These are phyloP conservation scores for Pasiphila rectangulata DNA, from an alignment of 2,888 invertebrate genomes.

Conservation along the genomic window DNA sequence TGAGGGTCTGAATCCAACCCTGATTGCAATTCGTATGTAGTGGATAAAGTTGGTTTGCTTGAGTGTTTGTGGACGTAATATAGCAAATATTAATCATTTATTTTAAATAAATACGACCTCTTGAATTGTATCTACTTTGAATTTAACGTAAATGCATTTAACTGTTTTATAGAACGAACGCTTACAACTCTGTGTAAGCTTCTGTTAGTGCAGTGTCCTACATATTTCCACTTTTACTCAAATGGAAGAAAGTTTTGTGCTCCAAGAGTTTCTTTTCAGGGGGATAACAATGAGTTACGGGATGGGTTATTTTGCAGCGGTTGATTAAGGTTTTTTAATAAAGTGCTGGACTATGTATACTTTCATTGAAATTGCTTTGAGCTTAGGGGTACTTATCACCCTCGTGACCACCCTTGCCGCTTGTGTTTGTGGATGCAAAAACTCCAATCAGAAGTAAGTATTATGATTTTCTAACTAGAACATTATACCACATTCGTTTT, in stretches of 20 bases:
- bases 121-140: neutral
- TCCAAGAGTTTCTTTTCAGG: constrained; percentile 55
- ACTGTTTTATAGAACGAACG: neutral
- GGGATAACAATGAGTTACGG: constrained; percentile 57
- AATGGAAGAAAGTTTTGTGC: constrained; percentile 74
- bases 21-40: too few species aligned
- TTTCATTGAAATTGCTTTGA: constrained; percentile 66
- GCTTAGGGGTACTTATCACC: constrained; percentile 69
- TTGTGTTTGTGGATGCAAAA: constrained; percentile 88
- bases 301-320: constrained; percentile 51
- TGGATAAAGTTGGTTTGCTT: too few species aligned
- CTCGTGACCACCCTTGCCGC: constrained; percentile 80
- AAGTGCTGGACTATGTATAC: constrained; percentile 71
- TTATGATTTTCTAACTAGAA: neutral
- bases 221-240: constrained; percentile 64
- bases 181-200: constrained; percentile 42
- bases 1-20: too few species aligned
- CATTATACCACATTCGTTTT: neutral
- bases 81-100: neutral
- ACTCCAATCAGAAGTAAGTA: constrained; percentile 87
- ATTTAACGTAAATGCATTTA: neutral
- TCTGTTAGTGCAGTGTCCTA: constrained; percentile 66
- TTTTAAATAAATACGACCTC: neutral
- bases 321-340: constrained; percentile 43
- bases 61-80: too few species aligned